Base-by-base conservation (phyloP, 2,113 vertebrate species). In the Craseonycteris thonglongyai region DNA sequence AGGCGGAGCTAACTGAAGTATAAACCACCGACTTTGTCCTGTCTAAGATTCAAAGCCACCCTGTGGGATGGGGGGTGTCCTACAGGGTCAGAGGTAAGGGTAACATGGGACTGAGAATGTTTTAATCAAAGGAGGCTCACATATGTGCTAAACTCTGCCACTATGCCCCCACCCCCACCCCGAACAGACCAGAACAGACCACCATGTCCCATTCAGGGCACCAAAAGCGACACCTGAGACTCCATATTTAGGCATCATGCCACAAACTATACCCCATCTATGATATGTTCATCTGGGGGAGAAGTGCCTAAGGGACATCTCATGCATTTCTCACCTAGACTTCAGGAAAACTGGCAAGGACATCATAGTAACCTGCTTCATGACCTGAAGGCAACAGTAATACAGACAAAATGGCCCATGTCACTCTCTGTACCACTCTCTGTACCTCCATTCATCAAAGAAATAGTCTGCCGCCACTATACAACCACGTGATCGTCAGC, bases 401-500 rank as follows among this genome's bases (percentile, higher is more conserved):
- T 15, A 71, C 56, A 19, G 33, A 59, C 13, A 69, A 38, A 51
- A 10, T 13, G 7, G n/a, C 19, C 19, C 54, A 35, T 3, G 19
- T 24, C 42, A 5, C 30, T 49, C 51, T 75, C 56, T 63, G 42
- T 72, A 7, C 74, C n/a, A 42, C 49, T 38, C 1, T 56, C 26
- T n/a, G n/a, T n/a, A n/a, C 40, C 45, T 66, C 33, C 28, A 33
- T 11, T 49, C 35, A 40, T 51, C 58, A 68, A 30, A 76, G 54
- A 88, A 66, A 63, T 51, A 54, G 6, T 42, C 61, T 21, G 18
- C 21, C 13, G 1, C 40, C 19, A 19, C 59, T 3, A 10, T 21
- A 69, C 30, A 28, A 7, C 33, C 58, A 18, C 0, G 0, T 30
- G 35, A n/a, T 22, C 21, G 1, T 80, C 47, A 65, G 10, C 21